phyloP scores from a whole-genome alignment of 92 coral and sea anemone species.

The Epizoanthus rinbou region DNA sequence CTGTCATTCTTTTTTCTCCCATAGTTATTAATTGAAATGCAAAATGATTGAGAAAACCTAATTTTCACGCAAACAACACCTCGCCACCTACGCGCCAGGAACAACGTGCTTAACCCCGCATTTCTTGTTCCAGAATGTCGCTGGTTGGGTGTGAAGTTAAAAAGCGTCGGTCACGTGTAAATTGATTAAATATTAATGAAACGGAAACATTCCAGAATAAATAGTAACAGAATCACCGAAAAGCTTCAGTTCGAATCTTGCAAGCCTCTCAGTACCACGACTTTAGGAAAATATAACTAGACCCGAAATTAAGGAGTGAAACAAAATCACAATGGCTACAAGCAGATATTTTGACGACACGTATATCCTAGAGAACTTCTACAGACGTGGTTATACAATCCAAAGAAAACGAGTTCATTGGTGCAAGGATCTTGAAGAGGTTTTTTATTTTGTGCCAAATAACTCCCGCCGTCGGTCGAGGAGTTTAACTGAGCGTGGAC shows the following conservation, averaged over 20 bases:
- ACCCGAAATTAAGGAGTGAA: background rate
- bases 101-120: too few species aligned
- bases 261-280: background rate
- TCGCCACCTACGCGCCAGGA: background rate
- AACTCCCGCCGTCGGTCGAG: constrained; percentile 33
- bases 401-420: constrained; percentile 65
- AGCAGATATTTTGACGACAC: constrained; percentile 33
- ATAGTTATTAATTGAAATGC: background rate
- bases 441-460: constrained; percentile 60
- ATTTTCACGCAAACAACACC: background rate
- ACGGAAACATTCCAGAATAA: constrained; percentile 8
- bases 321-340: constrained; percentile 7
- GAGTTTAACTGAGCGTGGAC: constrained; percentile 48
- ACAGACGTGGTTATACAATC: background rate
- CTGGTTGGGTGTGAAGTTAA: background rate
- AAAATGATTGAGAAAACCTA: background rate
- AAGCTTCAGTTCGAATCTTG: constrained; percentile 1
- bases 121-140: background rate
- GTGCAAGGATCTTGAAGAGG: constrained; percentile 64
- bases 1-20: background rate
- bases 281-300: background rate
- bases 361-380: background rate
- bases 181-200: constrained; percentile 22
- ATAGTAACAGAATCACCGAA: constrained; percentile 9
- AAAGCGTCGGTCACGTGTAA: constrained; percentile 15